Conservation (phyloP, 2,797 vertebrate genomes). For the Lepilemur septentrionalis region DNA sequence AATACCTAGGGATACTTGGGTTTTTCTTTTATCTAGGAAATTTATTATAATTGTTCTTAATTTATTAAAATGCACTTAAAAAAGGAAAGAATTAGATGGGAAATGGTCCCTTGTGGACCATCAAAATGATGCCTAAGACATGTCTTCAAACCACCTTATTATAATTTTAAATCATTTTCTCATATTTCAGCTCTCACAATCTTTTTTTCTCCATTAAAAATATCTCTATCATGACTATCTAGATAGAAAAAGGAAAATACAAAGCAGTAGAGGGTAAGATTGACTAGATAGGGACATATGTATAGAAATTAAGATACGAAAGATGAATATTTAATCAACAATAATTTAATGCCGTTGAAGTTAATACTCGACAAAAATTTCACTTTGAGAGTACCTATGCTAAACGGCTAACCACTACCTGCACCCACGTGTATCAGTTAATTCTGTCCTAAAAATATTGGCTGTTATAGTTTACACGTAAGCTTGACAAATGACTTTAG, state of each 20-base stretch:
- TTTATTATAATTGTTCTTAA: background rate
- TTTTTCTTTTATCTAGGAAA: background rate
- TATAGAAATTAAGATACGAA: background rate
- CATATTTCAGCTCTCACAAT: background rate
- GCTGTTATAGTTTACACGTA: background rate
- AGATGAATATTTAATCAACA: background rate
- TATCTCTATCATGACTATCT: background rate
- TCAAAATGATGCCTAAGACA: background rate
- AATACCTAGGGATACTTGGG: background rate
- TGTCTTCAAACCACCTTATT: background rate
- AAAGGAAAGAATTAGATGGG: background rate
- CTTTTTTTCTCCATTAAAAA: background rate
- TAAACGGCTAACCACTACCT: background rate
- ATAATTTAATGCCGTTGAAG: background rate
- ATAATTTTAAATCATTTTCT: background rate
- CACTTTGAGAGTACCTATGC: too few relatives aligned
- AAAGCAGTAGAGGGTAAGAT: background rate
- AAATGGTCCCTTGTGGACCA: background rate
- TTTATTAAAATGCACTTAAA: background rate
- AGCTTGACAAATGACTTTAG: background rate
- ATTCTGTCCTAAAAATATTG: background rate
- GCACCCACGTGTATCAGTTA: background rate
- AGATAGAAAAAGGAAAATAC: background rate
- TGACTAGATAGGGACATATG: background rate
- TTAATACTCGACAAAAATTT: background rate